phyloP scores from a whole-genome alignment of 2,113 vertebrate species.

The Paratilapia polleni region DNA sequence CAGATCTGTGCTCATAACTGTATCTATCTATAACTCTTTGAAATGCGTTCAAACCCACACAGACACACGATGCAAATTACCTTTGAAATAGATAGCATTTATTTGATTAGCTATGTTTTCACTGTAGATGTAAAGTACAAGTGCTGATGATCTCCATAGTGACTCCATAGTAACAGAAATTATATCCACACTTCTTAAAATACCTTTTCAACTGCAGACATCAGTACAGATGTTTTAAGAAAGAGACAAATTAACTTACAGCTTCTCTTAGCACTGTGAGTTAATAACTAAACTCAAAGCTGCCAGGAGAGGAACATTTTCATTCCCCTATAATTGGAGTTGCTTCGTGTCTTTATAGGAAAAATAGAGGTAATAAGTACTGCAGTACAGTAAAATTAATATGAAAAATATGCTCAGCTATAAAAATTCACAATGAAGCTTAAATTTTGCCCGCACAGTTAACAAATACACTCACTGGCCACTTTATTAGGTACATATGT shows the following conservation, averaged over 20 bases:
- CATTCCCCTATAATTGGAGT: constrained; percentile 33
- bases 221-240: constrained; percentile 36
- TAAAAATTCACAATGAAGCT: neutral
- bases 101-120: constrained; percentile 49
- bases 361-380: constrained; percentile 35
- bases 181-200: constrained; percentile 53
- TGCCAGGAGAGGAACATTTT: constrained; percentile 32
- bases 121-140: constrained; percentile 37
- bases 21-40: constrained; percentile 13
- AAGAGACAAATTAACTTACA: constrained; percentile 20
- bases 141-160: constrained; percentile 57
- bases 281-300: constrained; percentile 38
- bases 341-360: constrained; percentile 32
- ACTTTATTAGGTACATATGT: neutral
- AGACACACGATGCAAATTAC: neutral
- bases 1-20: neutral
- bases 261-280: constrained; percentile 10
- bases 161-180: constrained; percentile 60
- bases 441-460: neutral
- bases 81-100: constrained; percentile 37
- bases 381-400: neutral
- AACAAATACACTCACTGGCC: neutral
- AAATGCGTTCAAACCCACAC: neutral
- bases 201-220: constrained; percentile 37
- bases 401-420: constrained; percentile 9